These are phyloP conservation scores for Anastrepha obliqua DNA, from an alignment of 1,140 invertebrate species.

Conservation along the genomic window DNA sequence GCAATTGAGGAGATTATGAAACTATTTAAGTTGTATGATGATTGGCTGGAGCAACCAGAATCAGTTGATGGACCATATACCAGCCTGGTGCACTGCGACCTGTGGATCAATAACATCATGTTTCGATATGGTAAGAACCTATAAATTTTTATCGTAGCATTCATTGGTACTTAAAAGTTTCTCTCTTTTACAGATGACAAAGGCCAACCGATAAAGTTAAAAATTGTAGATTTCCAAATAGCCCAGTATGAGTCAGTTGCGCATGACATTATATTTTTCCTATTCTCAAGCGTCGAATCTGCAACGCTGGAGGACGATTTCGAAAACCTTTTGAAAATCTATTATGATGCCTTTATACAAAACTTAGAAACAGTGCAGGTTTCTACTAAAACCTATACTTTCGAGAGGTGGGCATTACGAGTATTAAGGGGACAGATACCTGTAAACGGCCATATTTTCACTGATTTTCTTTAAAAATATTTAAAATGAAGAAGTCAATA, in stretches of 20 bases:
- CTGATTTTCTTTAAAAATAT: not conserved
- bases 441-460: no score
- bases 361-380: conserved; percentile 65
- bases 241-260: conserved; percentile 76
- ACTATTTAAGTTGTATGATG: conserved; percentile 57
- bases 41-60: conserved; percentile 59
- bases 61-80: conserved; percentile 72
- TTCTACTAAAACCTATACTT: conserved; percentile 62
- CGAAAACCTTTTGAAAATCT: conserved; percentile 75
- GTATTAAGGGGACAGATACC: no score
- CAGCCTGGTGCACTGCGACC: conserved; percentile 78
- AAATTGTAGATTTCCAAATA: conserved; percentile 81
- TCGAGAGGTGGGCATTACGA: conserved; percentile 62
- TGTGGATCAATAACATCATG: conserved; percentile 81
- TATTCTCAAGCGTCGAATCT: conserved; percentile 76
- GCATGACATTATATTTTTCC: conserved; percentile 78
- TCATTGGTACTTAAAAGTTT: no score
- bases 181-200: conserved; percentile 60
- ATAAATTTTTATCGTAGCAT: not conserved
- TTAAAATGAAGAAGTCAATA: not conserved
- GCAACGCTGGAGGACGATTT: conserved; percentile 73
- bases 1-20: conserved; percentile 60
- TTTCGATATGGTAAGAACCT: conserved; percentile 70
- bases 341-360: conserved; percentile 76
- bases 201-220: conserved; percentile 74